phyloP scores from a whole-genome alignment of 2,113 vertebrate species.

The Candoia aspera region DNA sequence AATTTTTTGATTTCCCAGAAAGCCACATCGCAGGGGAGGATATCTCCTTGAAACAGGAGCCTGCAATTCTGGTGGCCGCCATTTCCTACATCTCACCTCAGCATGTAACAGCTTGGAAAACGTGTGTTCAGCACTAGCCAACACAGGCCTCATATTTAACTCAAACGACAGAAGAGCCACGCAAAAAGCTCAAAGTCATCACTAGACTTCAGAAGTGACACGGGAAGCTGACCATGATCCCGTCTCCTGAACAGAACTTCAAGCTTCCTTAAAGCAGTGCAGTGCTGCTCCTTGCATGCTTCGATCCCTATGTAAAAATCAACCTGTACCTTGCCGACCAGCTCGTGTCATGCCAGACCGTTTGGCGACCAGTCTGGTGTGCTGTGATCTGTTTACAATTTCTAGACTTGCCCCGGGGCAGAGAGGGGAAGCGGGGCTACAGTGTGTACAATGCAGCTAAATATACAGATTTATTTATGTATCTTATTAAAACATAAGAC shows the following conservation, averaged over 20 bases:
- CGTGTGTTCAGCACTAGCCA: too few species aligned
- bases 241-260: neutral
- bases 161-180: neutral
- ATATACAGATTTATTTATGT: neutral
- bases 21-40: too few species aligned
- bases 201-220: neutral
- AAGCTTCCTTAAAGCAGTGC: too few species aligned
- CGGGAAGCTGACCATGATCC: neutral
- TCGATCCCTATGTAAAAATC: neutral
- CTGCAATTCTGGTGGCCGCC: too few species aligned
- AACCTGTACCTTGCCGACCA: rapidly evolving
- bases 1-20: too few species aligned
- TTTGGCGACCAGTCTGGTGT: neutral
- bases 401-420: neutral
- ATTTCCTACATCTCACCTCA: too few species aligned
- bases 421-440: neutral
- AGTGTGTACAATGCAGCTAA: neutral
- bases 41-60: too few species aligned
- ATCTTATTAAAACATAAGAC: conserved; percentile 61
- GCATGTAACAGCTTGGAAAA: too few species aligned
- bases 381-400: neutral
- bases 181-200: neutral
- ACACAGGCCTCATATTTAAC: too few species aligned
- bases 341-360: neutral
- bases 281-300: neutral